Base-by-base conservation (phyloP, 2,113 vertebrate genomes). In the Ochotona curzoniae region DNA sequence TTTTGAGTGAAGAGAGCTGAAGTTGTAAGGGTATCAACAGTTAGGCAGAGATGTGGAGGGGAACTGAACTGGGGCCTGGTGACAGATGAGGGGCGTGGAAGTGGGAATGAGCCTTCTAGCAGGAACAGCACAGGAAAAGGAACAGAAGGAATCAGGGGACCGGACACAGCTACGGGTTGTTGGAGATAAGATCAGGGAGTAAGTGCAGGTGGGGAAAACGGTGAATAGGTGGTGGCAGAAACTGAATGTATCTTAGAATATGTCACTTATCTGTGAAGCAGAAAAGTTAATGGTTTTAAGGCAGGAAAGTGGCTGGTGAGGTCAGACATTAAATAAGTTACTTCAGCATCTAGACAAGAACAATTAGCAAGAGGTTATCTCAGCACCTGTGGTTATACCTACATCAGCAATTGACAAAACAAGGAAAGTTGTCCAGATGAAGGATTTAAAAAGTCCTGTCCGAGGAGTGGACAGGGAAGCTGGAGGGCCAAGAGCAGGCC, bases 1-100 rank as follows among this genome's bases (percentile, higher is more conserved):
- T 83, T 95, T 83, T 74, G 38, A 94, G 87, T 57, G 69, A 49
- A 11, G 54, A 87, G 35, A 83, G 54, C 54, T 71, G 73, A 54
- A 49, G 32, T 57, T 92, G 66, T 60, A 88, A 86, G 44, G 23
- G 60, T 54, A 5, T 51, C 47, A 74, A 76, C 25, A 66, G 30
- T 78, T 85, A 88, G 57, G 47, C 25, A 64, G 51, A 83, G 32
- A 91, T 11, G 13, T 30, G 28, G 44, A 38, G 64, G 64, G 61
- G 25, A 69, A 90, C 35, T 47, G 64, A 30, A 26, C 7, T n/a
- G 35, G 35, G 0, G 21, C n/a, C 60, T 35, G 35, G 25, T 9
- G 28, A 14, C 35, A 86, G 70, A 25, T 87, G 67, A 83, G 18
- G 38, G 13, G 69, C 79, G 60, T 26, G 12, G 44, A 82, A 83